Evolutionary conservation across 2,888 invertebrate species (phyloP).

Genomic region (Carterocephalus palaemon): DNA sequence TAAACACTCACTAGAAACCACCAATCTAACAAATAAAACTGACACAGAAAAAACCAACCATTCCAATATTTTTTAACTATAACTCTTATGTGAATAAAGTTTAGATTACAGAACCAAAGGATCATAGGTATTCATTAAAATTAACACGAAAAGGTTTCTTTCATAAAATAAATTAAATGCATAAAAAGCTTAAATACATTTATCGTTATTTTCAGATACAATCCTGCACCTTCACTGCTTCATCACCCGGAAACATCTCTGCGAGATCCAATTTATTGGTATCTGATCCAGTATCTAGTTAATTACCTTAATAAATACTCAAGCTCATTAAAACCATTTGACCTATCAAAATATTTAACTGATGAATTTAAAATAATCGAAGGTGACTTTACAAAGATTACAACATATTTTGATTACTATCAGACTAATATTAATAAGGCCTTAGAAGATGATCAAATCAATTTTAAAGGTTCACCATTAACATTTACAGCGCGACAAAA

Average conservation of each 20-base stretch:
- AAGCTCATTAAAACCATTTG: constrained; percentile 46
- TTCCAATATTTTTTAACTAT: background rate
- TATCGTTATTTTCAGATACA: constrained; percentile 50
- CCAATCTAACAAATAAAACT: too few relatives aligned
- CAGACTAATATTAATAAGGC: constrained; percentile 51
- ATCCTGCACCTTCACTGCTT: constrained; percentile 61
- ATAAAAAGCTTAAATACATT: background rate
- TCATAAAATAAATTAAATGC: background rate
- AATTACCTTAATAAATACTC: constrained; percentile 57
- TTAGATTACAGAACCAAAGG: background rate
- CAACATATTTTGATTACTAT: constrained; percentile 57
- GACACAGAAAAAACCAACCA: too few relatives aligned
- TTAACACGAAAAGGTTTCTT: too few relatives aligned
- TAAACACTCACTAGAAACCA: too few relatives aligned
- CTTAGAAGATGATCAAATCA: constrained; percentile 35
- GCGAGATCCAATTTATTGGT: constrained; percentile 63
- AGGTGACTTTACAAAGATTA: constrained; percentile 45
- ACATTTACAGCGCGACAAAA: constrained; percentile 54
- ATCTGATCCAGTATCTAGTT: constrained; percentile 49
- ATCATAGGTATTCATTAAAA: too few relatives aligned
- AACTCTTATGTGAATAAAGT: background rate
- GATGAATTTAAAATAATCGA: constrained; percentile 48
- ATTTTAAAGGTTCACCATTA: constrained; percentile 33
- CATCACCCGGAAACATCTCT: constrained; percentile 66
- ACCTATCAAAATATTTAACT: constrained; percentile 49